Percentiles rank a stretch among this genome's conserved stretches.
phyloP scores from a whole-genome alignment of 2,797 vertebrate genomes.

The Chaunax sp. region DNA sequence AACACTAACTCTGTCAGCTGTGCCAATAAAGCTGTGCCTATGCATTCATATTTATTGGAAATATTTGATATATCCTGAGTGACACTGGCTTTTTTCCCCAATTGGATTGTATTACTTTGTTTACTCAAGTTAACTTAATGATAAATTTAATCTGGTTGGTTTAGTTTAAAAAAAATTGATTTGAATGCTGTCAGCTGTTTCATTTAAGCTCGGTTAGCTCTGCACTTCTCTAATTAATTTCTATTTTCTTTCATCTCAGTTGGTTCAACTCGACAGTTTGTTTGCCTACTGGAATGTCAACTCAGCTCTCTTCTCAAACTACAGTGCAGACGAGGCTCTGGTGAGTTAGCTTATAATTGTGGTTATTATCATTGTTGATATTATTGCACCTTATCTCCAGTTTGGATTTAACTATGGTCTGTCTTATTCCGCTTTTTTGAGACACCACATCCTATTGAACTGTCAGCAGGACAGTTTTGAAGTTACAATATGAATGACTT shows the following conservation, averaged over 20 bases:
- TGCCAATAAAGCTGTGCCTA: background rate
- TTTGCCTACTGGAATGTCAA: constrained; percentile 99
- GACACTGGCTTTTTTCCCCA: background rate
- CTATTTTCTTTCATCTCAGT: constrained; percentile 75
- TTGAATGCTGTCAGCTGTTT: constrained; percentile 1
- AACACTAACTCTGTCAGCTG: background rate
- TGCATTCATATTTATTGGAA: too few species aligned
- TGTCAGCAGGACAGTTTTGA: background rate
- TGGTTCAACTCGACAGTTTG: constrained; percentile 93
- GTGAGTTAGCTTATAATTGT: constrained; percentile 81
- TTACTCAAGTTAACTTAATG: background rate
- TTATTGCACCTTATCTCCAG: constrained; percentile 2
- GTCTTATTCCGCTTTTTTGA: constrained; percentile 1
- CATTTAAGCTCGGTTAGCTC: background rate
- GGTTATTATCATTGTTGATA: too few species aligned
- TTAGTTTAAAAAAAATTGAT: constrained; percentile 1
- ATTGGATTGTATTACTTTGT: background rate
- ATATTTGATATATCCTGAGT: background rate
- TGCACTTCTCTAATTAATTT: constrained; percentile 23
- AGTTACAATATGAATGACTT: background rate
- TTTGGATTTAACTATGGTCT: background rate
- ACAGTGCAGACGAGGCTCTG: constrained; percentile 87
- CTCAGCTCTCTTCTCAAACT: constrained; percentile 90
- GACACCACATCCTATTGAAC: background rate
- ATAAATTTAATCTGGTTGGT: background rate